phyloP scores from a whole-genome alignment of 2,113 vertebrate species.

The Oncorhynchus tshawytscha region DNA sequence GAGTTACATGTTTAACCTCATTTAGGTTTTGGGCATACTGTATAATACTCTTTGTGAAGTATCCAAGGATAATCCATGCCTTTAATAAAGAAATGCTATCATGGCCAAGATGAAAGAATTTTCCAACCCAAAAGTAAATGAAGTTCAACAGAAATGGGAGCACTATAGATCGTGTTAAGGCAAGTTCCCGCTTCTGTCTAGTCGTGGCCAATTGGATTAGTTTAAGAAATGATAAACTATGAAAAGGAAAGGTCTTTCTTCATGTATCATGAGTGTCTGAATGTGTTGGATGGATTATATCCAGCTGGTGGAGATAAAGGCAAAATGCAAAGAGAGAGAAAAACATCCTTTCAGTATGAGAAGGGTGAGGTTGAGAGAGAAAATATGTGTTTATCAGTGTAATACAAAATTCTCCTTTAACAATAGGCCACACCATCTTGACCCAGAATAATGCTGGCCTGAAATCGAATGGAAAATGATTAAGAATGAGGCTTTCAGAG shows the following conservation, averaged over 20 bases:
- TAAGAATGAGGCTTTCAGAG: slow-evolving; percentile 15
- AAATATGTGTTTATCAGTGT: slow-evolving; percentile 7
- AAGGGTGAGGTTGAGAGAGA: no score
- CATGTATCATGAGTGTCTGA: slow-evolving; percentile 34
- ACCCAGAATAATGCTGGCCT: not conserved
- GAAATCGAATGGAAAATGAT: not conserved
- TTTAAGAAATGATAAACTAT: slow-evolving; percentile 56
- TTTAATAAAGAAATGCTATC: slow-evolving; percentile 53
- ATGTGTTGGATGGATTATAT: slow-evolving; percentile 60
- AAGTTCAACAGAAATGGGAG: slow-evolving; percentile 56
- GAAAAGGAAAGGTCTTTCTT: slow-evolving; percentile 47
- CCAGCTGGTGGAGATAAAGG: slow-evolving; percentile 41
- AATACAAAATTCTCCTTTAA: slow-evolving; percentile 28
- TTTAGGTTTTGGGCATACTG: slow-evolving; percentile 23
- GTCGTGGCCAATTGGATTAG: slow-evolving; percentile 67
- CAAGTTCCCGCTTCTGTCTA: slow-evolving; percentile 53
- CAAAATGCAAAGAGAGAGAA: slow-evolving; percentile 46
- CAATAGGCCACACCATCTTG: slow-evolving; percentile 35
- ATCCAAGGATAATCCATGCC: slow-evolving; percentile 55
- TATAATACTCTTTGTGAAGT: slow-evolving; percentile 33
- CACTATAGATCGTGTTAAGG: slow-evolving; percentile 50
- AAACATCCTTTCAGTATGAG: slow-evolving; percentile 39
- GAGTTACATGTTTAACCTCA: slow-evolving; percentile 33
- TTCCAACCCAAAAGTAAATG: slow-evolving; percentile 43
- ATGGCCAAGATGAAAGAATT: slow-evolving; percentile 55